These are phyloP conservation scores for Glossosoma conforme DNA, from an alignment of 1,140 invertebrate species.

Conservation along the genomic window DNA sequence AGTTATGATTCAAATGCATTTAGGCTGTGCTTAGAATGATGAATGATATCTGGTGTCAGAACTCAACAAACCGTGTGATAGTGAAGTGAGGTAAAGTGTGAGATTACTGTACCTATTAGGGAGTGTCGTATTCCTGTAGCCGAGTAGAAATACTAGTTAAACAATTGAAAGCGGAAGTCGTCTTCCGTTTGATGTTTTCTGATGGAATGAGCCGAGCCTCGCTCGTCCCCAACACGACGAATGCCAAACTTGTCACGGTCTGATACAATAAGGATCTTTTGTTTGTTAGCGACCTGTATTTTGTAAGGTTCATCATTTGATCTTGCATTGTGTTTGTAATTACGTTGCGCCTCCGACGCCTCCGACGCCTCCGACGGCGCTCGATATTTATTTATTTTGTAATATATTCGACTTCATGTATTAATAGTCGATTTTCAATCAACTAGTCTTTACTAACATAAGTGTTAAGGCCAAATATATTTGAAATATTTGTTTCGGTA, in stretches of 20 bases:
- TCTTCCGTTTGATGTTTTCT: slow-evolving; percentile 1
- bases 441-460: slow-evolving; percentile 22
- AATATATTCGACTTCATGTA: too few species aligned
- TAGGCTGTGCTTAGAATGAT: slow-evolving; percentile 4
- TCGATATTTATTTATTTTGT: too few species aligned
- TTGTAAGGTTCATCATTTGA: too few species aligned
- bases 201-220: neutral
- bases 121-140: too few species aligned
- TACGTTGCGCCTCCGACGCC: too few species aligned
- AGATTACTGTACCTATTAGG: too few species aligned
- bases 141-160: neutral
- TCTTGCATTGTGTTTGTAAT: too few species aligned
- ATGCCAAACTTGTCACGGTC: slow-evolving; percentile 7
- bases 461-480: slow-evolving; percentile 24
- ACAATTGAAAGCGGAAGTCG: neutral
- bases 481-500: slow-evolving; percentile 24
- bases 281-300: neutral
- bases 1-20: slow-evolving; percentile 1
- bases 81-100: neutral
- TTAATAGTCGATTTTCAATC: slow-evolving; percentile 18
- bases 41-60: neutral
- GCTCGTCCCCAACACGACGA: slow-evolving; percentile 1
- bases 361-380: too few species aligned
- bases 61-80: neutral
- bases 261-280: neutral